A percentile compares a stretch with the other conserved stretches of the same genome.
phyloP scores from a whole-genome alignment of 1,140 invertebrate genomes.

The Microplitis demolitor region DNA sequence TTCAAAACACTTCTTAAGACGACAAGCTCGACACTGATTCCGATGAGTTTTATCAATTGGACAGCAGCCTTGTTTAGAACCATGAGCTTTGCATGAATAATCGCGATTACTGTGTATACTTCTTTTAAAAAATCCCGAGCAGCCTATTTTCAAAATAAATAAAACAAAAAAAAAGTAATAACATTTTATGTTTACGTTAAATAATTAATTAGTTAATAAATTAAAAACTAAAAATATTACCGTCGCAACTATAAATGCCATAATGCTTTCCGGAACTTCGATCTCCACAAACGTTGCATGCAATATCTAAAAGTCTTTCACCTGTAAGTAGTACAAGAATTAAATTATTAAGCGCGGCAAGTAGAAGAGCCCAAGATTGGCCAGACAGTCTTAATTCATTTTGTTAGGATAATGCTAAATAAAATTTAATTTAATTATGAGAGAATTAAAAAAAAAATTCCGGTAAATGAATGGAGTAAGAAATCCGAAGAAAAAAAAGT shows the following conservation, averaged over 20 bases:
- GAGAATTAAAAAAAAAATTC: not conserved
- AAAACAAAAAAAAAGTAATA: not conserved
- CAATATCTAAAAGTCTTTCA: slow-evolving; percentile 91
- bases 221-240: slow-evolving; percentile 65
- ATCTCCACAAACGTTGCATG: slow-evolving; percentile 96
- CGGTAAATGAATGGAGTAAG: not conserved
- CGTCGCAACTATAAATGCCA: slow-evolving; percentile 96
- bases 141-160: slow-evolving; percentile 66
- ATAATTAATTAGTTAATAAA: slow-evolving; percentile 4
- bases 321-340: slow-evolving; percentile 64
- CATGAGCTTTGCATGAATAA: slow-evolving; percentile 95
- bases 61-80: slow-evolving; percentile 89
- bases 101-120: slow-evolving; percentile 94
- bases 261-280: slow-evolving; percentile 96
- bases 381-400: not conserved
- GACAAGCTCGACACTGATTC: slow-evolving; percentile 96
- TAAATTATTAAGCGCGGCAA: not conserved
- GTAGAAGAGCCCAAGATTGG: not conserved
- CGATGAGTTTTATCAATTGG: slow-evolving; percentile 96
- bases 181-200: not conserved
- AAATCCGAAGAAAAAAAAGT: not conserved
- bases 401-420: not conserved
- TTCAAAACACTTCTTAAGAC: slow-evolving; percentile 95
- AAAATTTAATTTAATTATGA: not conserved
- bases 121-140: slow-evolving; percentile 96